These are phyloP conservation scores for Tanypteryx hageni DNA, from an alignment of 2,888 invertebrate genomes.

Conservation along the genomic window DNA sequence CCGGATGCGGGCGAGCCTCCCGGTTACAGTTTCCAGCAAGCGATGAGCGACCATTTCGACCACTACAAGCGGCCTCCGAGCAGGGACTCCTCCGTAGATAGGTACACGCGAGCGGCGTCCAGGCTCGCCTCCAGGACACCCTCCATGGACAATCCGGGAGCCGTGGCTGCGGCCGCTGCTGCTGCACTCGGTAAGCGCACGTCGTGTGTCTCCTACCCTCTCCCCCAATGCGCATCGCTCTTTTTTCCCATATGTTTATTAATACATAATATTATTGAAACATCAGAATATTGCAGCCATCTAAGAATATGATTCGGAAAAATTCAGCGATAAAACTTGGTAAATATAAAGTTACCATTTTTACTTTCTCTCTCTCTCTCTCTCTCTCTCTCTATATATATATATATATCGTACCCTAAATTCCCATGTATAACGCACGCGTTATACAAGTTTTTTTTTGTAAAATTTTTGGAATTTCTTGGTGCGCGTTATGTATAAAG, in stretches of 20 bases:
- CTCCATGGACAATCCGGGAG: conserved; percentile 71
- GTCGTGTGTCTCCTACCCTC: background rate
- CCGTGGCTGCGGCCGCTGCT: conserved; percentile 73
- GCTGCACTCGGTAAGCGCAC: conserved; percentile 69
- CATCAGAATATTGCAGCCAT: too few relatives aligned
- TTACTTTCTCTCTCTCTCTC: too few relatives aligned
- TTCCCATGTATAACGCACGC: too few relatives aligned
- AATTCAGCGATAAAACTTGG: background rate
- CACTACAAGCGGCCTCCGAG: conserved; percentile 95
- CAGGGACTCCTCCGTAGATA: conserved; percentile 90
- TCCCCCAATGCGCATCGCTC: background rate
- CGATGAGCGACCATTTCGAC: conserved; percentile 94
- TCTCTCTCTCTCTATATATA: too few relatives aligned
- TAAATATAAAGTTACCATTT: background rate
- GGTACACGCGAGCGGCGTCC: conserved; percentile 83
- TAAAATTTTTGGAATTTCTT: too few relatives aligned
- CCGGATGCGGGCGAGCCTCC: conserved; percentile 74
- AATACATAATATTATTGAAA: background rate
- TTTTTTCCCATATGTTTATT: background rate
- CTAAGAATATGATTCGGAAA: background rate
- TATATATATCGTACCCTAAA: too few relatives aligned
- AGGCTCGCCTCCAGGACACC: conserved; percentile 82
- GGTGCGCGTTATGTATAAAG: too few relatives aligned
- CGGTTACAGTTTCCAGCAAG: conserved; percentile 74
- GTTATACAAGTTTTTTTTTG: too few relatives aligned